Evolutionary conservation across 37 sponge, comb jelly and placozoan species (phyloP), one percentile per base, ranked within the genome.

Genomic region (Agelas oroides): DNA sequence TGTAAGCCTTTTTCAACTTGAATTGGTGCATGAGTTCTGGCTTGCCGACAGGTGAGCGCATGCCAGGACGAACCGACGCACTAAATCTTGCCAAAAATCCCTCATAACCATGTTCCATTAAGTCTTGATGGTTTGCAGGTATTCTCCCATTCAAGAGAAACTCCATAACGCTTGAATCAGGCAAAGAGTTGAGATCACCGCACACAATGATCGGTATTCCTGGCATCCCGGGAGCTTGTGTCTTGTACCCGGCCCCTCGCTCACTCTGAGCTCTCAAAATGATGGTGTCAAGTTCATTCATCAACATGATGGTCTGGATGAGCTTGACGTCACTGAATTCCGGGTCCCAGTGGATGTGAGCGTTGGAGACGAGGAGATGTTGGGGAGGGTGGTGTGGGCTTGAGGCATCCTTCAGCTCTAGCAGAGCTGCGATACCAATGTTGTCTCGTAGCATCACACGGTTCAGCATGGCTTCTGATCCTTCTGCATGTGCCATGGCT

Each of bases 301-400:
- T 88, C 35, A 92, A 58, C 93, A 92, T 92, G 64, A 92, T 74
- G 14, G 94, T 92, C 58, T 98, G 99, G 19, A 98, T 92, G 23
- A 98, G 93, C 73, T 98, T 98, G 53, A 98, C 99, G 56, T 98
- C 99, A 8, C 80, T 59, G 53, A 81, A 98, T 75, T 98, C 99
- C 0, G 99, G 99, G 80, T 98, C 99, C 99, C 99, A 98, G 84
- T 96, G 95, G 30, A 98, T 98, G 94, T 98, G 99, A 25, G 93
- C 88, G 62, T 98, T 98, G 71, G 95, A 78, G 17, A 98, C 94
- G 13, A 98, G 65, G 30, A 98, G 33, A 55, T 96, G 85, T 32
- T 84, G 91, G 11, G 83, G 78, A 30, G 46, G 71, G 73, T 40
- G 46, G 71, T 59, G 71, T 27, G 38, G 8, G 41, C 36, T 32